Percentiles rank a stretch among this genome's conserved stretches.
Evolutionary conservation across 2,797 vertebrate genomes (phyloP).

Genomic region (Hirundo rustica): DNA sequence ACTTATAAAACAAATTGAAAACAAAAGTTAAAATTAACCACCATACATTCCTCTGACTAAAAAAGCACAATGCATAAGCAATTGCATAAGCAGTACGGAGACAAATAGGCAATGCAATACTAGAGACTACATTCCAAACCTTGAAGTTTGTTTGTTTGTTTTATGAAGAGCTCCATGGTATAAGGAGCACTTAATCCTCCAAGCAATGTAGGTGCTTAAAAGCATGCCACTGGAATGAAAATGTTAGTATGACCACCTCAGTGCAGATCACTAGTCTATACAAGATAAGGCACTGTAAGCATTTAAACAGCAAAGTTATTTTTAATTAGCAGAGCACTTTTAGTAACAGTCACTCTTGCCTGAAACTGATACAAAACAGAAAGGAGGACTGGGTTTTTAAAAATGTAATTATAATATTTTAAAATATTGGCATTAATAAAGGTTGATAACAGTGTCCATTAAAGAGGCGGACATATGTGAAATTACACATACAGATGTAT

Average conservation of each 20-base stretch:
- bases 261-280: not conserved
- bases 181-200: constrained; percentile 6
- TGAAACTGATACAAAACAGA: not conserved
- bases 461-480: not conserved
- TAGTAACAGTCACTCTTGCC: not conserved
- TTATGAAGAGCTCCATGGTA: not conserved
- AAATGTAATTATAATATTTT: not conserved
- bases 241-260: not conserved
- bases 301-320: not conserved
- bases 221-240: not conserved
- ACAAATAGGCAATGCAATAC: not conserved
- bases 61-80: constrained; percentile 11
- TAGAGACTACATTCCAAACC: not conserved
- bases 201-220: not conserved
- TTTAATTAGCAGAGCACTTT: not conserved
- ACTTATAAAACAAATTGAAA: constrained; percentile 54
- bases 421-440: not conserved
- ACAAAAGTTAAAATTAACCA: constrained; percentile 52
- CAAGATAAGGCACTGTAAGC: not conserved
- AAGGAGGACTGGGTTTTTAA: not conserved
- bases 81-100: not conserved
- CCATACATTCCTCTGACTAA: constrained; percentile 37
- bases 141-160: constrained; percentile 34
- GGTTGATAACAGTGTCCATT: not conserved
- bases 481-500: not conserved